Conservation (phyloP, 2,797 vertebrate species). For the Protonibea diacanthus region DNA sequence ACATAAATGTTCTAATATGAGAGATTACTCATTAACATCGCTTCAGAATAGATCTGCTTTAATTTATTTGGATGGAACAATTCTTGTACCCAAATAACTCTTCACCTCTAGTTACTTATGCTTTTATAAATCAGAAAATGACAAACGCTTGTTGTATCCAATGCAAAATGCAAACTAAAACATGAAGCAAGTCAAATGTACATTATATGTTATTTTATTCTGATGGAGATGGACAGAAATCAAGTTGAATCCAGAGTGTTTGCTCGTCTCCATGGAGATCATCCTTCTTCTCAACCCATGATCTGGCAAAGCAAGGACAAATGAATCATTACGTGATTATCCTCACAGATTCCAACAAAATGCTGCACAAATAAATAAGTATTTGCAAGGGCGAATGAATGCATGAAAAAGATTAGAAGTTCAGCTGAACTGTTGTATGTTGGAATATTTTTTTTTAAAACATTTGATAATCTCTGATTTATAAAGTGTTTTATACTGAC, state of each 20-base stretch:
- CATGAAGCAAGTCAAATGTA: conserved; percentile 3
- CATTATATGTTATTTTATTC: conserved; percentile 63
- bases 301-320: conserved; percentile 71
- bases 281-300: conserved; percentile 71
- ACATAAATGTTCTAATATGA: neutral
- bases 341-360: neutral
- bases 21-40: neutral
- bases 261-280: conserved; percentile 52
- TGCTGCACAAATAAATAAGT: neutral
- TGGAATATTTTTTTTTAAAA: neutral
- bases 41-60: no score
- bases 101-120: neutral
- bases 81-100: conserved; percentile 3
- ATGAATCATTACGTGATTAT: conserved; percentile 44
- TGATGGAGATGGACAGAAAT: conserved; percentile 21
- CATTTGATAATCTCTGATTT: neutral
- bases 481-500: conserved; percentile 81
- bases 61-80: neutral
- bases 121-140: neutral
- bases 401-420: neutral
- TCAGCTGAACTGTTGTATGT: neutral
- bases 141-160: neutral
- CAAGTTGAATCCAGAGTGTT: conserved; percentile 33
- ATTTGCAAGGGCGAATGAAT: neutral
- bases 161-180: conserved; percentile 3